Conservation (phyloP, 2,797 vertebrate genomes). For the Lutjanus argentimaculatus region DNA sequence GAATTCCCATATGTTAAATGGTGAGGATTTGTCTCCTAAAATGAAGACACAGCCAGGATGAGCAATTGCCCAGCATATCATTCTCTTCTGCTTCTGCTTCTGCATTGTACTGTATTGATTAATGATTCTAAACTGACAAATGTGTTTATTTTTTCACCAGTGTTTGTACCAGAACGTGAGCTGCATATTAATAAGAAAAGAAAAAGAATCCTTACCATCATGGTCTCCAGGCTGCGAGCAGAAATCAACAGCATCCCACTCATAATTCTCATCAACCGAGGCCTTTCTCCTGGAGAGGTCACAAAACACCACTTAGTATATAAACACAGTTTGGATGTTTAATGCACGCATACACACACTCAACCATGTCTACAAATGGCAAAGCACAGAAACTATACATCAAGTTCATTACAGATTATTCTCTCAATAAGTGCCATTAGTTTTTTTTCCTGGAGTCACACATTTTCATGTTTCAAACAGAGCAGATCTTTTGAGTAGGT, state of each 20-base stretch:
- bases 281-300: conserved; percentile 87
- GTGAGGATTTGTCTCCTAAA: neutral
- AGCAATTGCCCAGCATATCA: neutral
- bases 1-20: neutral
- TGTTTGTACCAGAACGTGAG: conserved; percentile 2
- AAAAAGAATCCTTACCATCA: conserved; percentile 77
- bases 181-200: conserved; percentile 4
- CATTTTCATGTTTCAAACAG: neutral
- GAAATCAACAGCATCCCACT: conserved; percentile 93
- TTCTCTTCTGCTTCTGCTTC: neutral
- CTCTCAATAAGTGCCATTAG: neutral
- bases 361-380: conserved; percentile 3
- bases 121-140: neutral
- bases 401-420: neutral
- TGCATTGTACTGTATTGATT: neutral
- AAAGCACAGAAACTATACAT: conserved; percentile 1
- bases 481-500: too few relatives aligned
- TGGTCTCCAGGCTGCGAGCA: conserved; percentile 84
- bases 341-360: conserved; percentile 6
- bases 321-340: conserved; percentile 16
- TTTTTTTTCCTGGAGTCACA: neutral
- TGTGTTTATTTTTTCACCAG: neutral
- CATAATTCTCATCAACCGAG: conserved; percentile 95
- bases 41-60: neutral
- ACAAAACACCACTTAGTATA: conserved; percentile 38